Evolutionary conservation across 2,113 vertebrate genomes (phyloP), one percentile per base, ranked within the genome.

Genomic region (Isichthys henryi): DNA sequence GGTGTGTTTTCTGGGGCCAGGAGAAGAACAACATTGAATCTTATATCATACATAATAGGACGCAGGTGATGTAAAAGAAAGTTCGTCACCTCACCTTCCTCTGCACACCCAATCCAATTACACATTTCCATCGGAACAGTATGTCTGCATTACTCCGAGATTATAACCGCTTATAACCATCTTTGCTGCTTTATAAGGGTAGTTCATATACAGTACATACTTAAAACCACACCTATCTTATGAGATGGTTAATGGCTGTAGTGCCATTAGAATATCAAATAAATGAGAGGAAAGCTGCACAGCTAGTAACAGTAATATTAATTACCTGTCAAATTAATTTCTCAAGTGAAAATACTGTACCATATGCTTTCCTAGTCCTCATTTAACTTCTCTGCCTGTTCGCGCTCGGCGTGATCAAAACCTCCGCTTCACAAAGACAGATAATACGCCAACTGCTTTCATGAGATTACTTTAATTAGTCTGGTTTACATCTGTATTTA

Each of bases 261-360:
- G 48, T 90, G 89, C 19, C 62, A 90, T 87, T 87, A 87, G 19
- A 46, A 87, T 74, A 52, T 86, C 82, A 77, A 35, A 87, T 87
- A 39, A 17, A 17, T 74, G 5, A 31, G 85, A n/a, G 62, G 50
- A 4, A 46, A 46, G 56, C 48, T 53, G 43, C 84, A 87, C 85
- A 43, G 56, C 46, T 74, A 87, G 62, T 90, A 87, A 77, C 45
- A 52, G 27, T 77, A n/a, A 85, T 86, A 86, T 89, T 66, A 86
- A 89, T 49, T 66, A 89, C 83, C 89, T 86, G 83, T 89, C 89
- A 89, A 49, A 62, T 49, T 70, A 52, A 86, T 89, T 89, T 86
- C 82, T 89, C 82, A 84, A 53, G 49, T 85, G 82, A 46, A n/a
- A 50, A 62, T 39, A 89, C 27, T 19, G 48, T 39, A 62, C 56